phyloP scores from a whole-genome alignment of 2,888 invertebrate genomes.

The Pinctada fucata region DNA sequence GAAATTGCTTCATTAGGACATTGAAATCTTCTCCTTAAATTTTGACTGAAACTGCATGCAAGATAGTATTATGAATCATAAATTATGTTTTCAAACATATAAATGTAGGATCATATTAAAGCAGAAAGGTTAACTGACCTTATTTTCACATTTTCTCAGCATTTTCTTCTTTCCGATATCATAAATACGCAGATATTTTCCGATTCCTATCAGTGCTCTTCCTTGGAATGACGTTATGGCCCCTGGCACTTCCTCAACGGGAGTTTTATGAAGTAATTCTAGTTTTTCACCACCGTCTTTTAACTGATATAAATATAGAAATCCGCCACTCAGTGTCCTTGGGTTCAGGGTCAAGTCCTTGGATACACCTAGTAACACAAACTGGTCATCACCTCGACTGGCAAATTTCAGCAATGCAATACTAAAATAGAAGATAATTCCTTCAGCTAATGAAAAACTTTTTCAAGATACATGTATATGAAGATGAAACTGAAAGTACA shows the following conservation, averaged over 20 bases:
- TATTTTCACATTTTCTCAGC: slow-evolving; percentile 97
- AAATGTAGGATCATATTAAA: too few species aligned
- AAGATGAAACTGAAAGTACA: not conserved
- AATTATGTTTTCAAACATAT: too few species aligned
- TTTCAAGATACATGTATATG: not conserved
- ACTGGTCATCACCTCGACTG: slow-evolving; percentile 82
- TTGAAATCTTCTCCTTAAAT: too few species aligned
- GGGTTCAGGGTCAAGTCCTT: slow-evolving; percentile 94
- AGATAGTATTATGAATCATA: too few species aligned
- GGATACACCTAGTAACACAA: slow-evolving; percentile 91
- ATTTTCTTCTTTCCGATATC: slow-evolving; percentile 98
- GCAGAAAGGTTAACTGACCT: slow-evolving; percentile 77
- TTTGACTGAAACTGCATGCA: too few species aligned
- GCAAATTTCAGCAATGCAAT: slow-evolving; percentile 89
- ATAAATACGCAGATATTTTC: slow-evolving; percentile 93
- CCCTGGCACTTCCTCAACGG: slow-evolving; percentile 91
- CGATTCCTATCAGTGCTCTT: slow-evolving; percentile 92
- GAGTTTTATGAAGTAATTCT: slow-evolving; percentile 95
- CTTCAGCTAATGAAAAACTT: not conserved
- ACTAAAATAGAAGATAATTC: slow-evolving; percentile 75
- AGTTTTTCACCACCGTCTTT: slow-evolving; percentile 88
- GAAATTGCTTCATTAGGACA: too few species aligned
- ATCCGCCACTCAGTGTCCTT: slow-evolving; percentile 88
- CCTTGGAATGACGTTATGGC: slow-evolving; percentile 83
- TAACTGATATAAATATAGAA: slow-evolving; percentile 87